A percentile compares a stretch with the other conserved stretches of the same genome.
phyloP scores from a whole-genome alignment of 2,888 invertebrate genomes.

The Tortricodes alternella region DNA sequence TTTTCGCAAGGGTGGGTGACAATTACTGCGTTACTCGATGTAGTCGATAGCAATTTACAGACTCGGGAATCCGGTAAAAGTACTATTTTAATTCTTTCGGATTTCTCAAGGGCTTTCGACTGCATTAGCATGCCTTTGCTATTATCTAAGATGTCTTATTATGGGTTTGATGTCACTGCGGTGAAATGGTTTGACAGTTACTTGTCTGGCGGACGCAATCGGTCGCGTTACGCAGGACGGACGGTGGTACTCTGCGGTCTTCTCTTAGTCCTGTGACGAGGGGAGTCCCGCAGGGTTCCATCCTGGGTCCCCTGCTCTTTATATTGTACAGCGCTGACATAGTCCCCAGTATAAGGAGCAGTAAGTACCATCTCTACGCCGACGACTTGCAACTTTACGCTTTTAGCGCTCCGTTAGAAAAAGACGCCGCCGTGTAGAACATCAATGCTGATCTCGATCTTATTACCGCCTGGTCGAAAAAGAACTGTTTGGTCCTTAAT shows the following conservation, averaged over 20 bases:
- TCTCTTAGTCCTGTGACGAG: not conserved
- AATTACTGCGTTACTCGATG: too few species aligned
- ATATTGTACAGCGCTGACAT: slow-evolving; percentile 20
- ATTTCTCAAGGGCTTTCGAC: too few species aligned
- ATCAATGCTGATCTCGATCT: slow-evolving; percentile 18
- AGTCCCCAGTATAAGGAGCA: slow-evolving; percentile 9
- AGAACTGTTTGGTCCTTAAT: slow-evolving; percentile 10
- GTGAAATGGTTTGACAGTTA: too few species aligned
- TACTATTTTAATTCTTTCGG: too few species aligned
- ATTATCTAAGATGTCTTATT: too few species aligned
- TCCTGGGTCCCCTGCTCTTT: slow-evolving; percentile 26
- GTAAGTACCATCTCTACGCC: slow-evolving; percentile 22
- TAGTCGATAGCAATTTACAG: too few species aligned
- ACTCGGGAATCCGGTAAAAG: too few species aligned
- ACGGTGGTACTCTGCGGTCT: not conserved
- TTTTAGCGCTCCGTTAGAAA: not conserved
- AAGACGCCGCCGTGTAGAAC: not conserved
- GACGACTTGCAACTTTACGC: slow-evolving; percentile 27
- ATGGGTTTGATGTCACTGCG: too few species aligned
- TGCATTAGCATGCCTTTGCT: too few species aligned
- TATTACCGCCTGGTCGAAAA: slow-evolving; percentile 17
- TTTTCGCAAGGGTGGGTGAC: too few species aligned
- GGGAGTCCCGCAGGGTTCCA: slow-evolving; percentile 30
- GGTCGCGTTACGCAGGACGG: too few species aligned
- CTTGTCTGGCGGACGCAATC: too few species aligned